Conservation (phyloP, 2,888 invertebrate species). For the Pardosa pseudoannulata region DNA sequence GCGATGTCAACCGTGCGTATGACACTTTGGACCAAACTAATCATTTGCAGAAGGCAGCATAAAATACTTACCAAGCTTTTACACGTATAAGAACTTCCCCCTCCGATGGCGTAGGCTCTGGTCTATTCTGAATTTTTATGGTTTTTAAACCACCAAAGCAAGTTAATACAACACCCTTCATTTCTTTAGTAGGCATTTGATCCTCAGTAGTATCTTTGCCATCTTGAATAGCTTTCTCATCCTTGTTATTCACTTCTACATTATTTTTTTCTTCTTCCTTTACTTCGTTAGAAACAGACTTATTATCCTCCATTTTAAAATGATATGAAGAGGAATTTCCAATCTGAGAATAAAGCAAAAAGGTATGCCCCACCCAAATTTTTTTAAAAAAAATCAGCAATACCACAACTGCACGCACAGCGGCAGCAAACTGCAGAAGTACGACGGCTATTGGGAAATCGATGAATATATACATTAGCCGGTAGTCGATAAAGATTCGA, state of each 20-base stretch:
- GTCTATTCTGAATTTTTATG: slow-evolving; percentile 88
- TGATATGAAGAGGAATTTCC: not conserved
- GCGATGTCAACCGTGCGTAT: too few species aligned
- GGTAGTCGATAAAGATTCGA: not conserved
- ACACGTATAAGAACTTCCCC: slow-evolving; percentile 87
- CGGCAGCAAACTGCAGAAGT: not conserved
- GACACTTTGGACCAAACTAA: too few species aligned
- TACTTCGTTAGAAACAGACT: slow-evolving; percentile 38
- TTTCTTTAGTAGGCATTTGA: slow-evolving; percentile 82
- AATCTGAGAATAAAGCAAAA: not conserved
- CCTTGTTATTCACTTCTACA: slow-evolving; percentile 25
- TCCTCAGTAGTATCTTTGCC: slow-evolving; percentile 51
- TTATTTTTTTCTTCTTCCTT: slow-evolving; percentile 33
- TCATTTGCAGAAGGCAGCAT: too few species aligned
- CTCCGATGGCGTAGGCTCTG: slow-evolving; percentile 82
- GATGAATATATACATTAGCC: not conserved
- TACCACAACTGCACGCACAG: slow-evolving; percentile 32
- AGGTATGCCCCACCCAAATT: slow-evolving; percentile 56
- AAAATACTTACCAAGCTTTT: slow-evolving; percentile 86
- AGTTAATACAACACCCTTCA: slow-evolving; percentile 89
- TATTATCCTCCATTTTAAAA: slow-evolving; percentile 36
- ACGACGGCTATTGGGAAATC: not conserved
- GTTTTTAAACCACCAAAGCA: slow-evolving; percentile 91
- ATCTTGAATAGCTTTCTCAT: slow-evolving; percentile 46
- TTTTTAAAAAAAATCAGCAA: not conserved